A percentile compares a stretch with the other conserved stretches of the same genome.
These are phyloP conservation scores for Halichondria panicea DNA, from an alignment of 37 sponge, comb jelly and placozoan species.

Conservation along the genomic window DNA sequence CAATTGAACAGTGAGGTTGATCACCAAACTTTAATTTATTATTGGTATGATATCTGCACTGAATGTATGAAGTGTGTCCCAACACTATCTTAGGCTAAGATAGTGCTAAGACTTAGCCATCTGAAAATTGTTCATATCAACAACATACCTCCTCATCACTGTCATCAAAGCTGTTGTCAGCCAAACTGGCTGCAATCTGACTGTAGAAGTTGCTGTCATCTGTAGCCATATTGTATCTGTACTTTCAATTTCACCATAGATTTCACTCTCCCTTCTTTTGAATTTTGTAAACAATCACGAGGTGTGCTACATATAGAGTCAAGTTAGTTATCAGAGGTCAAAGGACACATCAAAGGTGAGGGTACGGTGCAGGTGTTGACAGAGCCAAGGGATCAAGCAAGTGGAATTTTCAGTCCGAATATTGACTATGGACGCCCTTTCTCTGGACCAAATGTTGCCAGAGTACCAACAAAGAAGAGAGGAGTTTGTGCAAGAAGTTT, in stretches of 20 bases:
- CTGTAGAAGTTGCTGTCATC: neutral
- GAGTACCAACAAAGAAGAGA: slow-evolving; percentile 11
- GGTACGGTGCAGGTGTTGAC: too few species aligned
- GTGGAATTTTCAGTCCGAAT: neutral
- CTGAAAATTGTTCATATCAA: neutral
- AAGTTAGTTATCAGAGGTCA: neutral
- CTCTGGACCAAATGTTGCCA: slow-evolving; percentile 20
- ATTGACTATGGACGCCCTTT: slow-evolving; percentile 35
- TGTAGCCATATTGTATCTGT: neutral
- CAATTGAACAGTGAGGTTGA: too few species aligned
- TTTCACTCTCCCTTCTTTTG: neutral
- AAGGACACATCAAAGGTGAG: neutral
- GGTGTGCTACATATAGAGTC: neutral
- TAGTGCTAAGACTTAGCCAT: too few species aligned
- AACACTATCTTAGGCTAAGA: too few species aligned
- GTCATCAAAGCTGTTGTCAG: neutral
- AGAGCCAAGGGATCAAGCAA: neutral
- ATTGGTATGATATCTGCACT: too few species aligned
- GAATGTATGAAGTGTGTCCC: too few species aligned
- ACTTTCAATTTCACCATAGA: neutral
- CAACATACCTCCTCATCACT: neutral
- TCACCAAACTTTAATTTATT: too few species aligned
- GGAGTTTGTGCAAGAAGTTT: slow-evolving; percentile 4
- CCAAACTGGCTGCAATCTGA: neutral
- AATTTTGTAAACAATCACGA: neutral